Evolutionary conservation across 2,797 vertebrate species (phyloP).

Genomic region (Lacerta agilis): DNA sequence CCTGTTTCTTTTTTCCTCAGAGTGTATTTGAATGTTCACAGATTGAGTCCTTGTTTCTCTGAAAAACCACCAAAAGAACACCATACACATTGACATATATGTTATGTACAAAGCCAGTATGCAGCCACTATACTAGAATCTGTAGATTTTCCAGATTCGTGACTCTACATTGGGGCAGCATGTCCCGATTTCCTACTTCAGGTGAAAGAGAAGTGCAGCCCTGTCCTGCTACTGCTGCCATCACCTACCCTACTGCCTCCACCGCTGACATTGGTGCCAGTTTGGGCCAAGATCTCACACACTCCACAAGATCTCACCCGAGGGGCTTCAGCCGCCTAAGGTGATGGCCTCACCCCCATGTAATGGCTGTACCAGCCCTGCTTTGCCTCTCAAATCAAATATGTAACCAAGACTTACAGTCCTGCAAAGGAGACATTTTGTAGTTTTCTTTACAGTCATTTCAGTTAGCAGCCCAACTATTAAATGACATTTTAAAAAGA

Average conservation of each 20-base stretch:
- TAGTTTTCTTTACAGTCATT: background rate
- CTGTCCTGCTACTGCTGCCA: no score
- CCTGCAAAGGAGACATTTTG: background rate
- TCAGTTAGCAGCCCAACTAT: fast-evolving
- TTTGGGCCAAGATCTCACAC: no score
- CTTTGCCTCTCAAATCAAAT: background rate
- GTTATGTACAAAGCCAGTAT: background rate
- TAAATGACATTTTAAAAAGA: background rate
- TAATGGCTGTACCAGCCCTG: no score
- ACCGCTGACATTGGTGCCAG: no score
- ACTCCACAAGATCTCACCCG: no score
- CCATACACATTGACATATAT: background rate
- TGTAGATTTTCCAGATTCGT: background rate
- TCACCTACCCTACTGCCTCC: no score
- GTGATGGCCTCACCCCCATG: no score
- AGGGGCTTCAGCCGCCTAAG: no score
- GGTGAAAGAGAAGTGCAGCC: no score
- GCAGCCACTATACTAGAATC: background rate
- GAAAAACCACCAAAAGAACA: background rate
- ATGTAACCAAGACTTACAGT: background rate
- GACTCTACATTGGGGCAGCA: background rate
- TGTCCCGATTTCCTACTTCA: no score
- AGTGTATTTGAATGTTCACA: background rate
- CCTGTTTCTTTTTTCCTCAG: background rate
- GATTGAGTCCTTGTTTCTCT: background rate